Evolutionary conservation across 2,888 invertebrate genomes (phyloP).

Genomic region (Melanargia galathea): DNA sequence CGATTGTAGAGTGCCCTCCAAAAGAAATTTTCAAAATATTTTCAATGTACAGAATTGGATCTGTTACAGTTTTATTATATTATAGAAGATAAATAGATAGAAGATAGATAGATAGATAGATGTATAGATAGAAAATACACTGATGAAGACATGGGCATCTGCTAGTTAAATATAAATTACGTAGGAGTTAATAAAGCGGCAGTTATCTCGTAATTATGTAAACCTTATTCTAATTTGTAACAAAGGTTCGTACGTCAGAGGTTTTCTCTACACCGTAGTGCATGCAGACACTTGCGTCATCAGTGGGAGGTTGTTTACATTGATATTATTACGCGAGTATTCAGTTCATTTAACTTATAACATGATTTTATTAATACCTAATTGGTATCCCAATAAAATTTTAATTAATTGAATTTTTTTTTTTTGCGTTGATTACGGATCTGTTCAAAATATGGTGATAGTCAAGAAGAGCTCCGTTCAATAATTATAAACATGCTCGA

Average conservation of each 20-base stretch:
- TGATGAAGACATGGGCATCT: not conserved
- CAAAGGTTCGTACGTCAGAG: constrained; percentile 31
- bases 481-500: too few relatives aligned
- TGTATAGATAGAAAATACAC: not conserved
- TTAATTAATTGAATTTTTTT: not conserved
- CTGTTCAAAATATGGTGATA: not conserved
- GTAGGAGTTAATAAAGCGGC: constrained; percentile 15
- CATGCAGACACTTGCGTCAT: constrained; percentile 30
- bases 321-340: constrained; percentile 30
- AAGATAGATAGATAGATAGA: too few relatives aligned
- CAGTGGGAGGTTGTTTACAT: constrained; percentile 22
- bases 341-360: constrained; percentile 17
- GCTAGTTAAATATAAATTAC: constrained; percentile 10
- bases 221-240: constrained; percentile 33
- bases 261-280: constrained; percentile 23
- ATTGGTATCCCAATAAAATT: not conserved
- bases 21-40: too few relatives aligned
- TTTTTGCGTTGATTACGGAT: not conserved
- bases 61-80: too few relatives aligned
- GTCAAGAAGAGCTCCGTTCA: too few relatives aligned
- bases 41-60: too few relatives aligned
- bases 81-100: too few relatives aligned
- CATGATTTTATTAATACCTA: constrained; percentile 11
- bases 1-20: too few relatives aligned
- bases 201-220: constrained; percentile 28